These are phyloP conservation scores for Gambelia wislizenii DNA, from an alignment of 2,797 vertebrate species.

Conservation along the genomic window DNA sequence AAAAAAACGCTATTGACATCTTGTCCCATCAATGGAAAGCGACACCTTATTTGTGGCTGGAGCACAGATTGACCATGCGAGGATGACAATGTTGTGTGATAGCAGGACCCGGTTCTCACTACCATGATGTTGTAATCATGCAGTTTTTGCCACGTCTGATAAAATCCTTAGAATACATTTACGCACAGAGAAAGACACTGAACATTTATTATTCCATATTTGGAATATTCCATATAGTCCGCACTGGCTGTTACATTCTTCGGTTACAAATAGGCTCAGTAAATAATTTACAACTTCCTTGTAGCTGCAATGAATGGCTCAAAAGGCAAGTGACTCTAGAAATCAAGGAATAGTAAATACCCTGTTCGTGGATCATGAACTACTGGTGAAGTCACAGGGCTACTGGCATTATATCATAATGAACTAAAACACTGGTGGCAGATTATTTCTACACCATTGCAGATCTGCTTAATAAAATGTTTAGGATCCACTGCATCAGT, in stretches of 20 bases:
- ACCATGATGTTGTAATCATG: too few relatives aligned
- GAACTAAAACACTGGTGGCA: neutral
- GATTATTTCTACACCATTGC: neutral
- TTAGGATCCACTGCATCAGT: neutral
- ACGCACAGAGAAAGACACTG: constrained; percentile 35
- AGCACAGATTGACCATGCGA: too few relatives aligned
- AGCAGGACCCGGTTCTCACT: too few relatives aligned
- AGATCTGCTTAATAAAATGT: neutral
- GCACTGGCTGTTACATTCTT: constrained; percentile 31
- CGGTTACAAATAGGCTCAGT: constrained; percentile 48
- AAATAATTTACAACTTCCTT: constrained; percentile 56
- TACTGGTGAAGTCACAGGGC: neutral
- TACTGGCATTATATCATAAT: neutral
- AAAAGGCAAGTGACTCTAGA: constrained; percentile 39
- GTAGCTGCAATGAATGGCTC: constrained; percentile 47
- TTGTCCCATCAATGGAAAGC: too few relatives aligned
- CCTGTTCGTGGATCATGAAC: neutral
- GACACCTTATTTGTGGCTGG: too few relatives aligned
- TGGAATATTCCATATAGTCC: constrained; percentile 3
- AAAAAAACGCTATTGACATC: too few relatives aligned
- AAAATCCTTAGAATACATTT: constrained; percentile 39
- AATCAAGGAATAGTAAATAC: neutral
- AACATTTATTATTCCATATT: constrained; percentile 41
- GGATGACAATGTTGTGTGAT: too few relatives aligned
- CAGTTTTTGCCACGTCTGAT: too few relatives aligned